Evolutionary conservation across 2,113 vertebrate genomes (phyloP).

Genomic region (Ardeotis arabs): DNA sequence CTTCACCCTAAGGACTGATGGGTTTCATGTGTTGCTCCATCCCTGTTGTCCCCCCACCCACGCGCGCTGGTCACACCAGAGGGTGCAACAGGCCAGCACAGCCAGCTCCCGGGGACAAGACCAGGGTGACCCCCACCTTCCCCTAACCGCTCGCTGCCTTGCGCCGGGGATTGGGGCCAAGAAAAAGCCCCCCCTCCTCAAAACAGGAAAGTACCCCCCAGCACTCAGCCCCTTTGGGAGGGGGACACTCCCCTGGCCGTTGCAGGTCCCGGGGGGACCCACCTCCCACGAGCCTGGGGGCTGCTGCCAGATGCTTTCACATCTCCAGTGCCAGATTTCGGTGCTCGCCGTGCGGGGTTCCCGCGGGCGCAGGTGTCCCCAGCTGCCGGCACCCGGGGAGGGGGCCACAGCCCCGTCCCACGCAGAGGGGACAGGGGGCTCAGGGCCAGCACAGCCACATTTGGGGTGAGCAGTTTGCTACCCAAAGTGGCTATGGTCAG

Average conservation of each 20-base stretch:
- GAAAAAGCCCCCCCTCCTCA: neutral
- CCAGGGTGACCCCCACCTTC: neutral
- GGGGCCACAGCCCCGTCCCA: neutral
- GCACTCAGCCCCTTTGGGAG: accelerated
- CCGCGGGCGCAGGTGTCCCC: accelerated
- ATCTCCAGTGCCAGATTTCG: neutral
- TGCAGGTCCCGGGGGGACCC: neutral
- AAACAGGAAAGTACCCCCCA: neutral
- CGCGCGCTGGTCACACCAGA: too few species aligned
- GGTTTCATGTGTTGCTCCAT: neutral
- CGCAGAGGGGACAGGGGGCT: accelerated
- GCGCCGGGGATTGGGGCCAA: neutral
- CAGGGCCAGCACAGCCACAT: accelerated
- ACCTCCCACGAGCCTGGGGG: accelerated
- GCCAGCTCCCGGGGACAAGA: neutral
- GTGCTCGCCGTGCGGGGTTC: neutral
- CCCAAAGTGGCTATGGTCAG: accelerated
- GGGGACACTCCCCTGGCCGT: neutral
- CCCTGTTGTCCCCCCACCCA: accelerated
- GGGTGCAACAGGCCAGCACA: too few species aligned
- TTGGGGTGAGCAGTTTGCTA: neutral
- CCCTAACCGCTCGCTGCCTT: neutral
- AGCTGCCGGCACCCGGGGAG: neutral
- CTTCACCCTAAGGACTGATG: neutral
- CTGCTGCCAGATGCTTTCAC: neutral